A percentile compares a stretch with the other conserved stretches of the same genome.
Conservation (phyloP, 2,888 invertebrate genomes). For the Microplitis manilae region DNA sequence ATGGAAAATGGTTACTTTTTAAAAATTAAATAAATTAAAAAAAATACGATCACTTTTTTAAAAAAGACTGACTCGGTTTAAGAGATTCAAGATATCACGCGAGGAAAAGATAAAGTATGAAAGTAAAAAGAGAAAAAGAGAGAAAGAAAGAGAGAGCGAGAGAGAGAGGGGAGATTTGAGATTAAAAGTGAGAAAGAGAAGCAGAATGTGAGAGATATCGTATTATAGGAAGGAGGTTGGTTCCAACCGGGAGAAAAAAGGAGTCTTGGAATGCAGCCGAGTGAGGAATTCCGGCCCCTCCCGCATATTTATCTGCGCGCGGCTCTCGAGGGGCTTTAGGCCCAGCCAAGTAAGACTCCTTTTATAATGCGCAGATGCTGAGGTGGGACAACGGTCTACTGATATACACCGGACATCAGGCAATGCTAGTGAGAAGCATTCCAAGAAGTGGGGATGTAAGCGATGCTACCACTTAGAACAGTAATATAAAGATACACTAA, state of each 20-base stretch:
- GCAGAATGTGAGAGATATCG: slow-evolving; percentile 37
- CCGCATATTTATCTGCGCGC: slow-evolving; percentile 71
- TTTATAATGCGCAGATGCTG: slow-evolving; percentile 54
- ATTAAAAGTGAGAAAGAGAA: slow-evolving; percentile 26
- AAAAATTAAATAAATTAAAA: not conserved
- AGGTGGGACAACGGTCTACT: slow-evolving; percentile 58
- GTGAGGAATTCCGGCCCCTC: slow-evolving; percentile 72
- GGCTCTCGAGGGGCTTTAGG: slow-evolving; percentile 62
- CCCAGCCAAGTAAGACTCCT: slow-evolving; percentile 56
- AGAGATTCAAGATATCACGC: slow-evolving; percentile 4
- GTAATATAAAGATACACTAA: slow-evolving; percentile 72
- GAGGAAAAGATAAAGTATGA: slow-evolving; percentile 35
- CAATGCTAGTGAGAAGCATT: slow-evolving; percentile 25
- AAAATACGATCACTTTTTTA: not conserved
- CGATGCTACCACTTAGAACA: slow-evolving; percentile 72
- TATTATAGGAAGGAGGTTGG: slow-evolving; percentile 31
- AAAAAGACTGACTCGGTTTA: slow-evolving; percentile 4
- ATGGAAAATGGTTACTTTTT: not conserved
- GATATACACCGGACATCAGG: slow-evolving; percentile 38
- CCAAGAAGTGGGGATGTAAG: slow-evolving; percentile 37
- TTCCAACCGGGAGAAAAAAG: slow-evolving; percentile 57
- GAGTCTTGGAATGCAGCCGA: slow-evolving; percentile 70
- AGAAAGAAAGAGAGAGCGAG: slow-evolving; percentile 1
- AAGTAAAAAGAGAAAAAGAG: not conserved
- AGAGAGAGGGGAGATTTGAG: slow-evolving; percentile 13